These are phyloP conservation scores for Phrynocephalus vlangalii DNA, from an alignment of 2,797 vertebrate species.

Conservation along the genomic window DNA sequence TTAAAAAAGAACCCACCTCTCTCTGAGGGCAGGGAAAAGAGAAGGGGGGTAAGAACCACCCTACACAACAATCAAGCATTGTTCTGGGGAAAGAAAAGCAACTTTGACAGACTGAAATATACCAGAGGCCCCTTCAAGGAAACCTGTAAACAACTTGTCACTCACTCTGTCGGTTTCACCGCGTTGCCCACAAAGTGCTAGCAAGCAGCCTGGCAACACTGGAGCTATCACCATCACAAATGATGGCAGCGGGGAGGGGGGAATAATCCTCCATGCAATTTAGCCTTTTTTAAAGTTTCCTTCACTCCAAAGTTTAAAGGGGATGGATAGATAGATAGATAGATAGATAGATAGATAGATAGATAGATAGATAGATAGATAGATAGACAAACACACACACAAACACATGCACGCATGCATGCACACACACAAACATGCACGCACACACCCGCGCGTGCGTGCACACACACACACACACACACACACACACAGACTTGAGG, in stretches of 20 bases:
- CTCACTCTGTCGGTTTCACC: conserved; percentile 83
- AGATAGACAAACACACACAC: no score
- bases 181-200: conserved; percentile 80
- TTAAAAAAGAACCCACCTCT: conserved; percentile 53
- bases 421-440: no score
- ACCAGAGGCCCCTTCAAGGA: conserved; percentile 87
- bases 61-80: conserved; percentile 91
- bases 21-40: conserved; percentile 31
- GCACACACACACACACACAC: no score
- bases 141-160: conserved; percentile 91
- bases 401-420: no score
- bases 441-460: no score
- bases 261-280: background rate
- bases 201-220: conserved; percentile 78
- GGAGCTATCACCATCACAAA: conserved; percentile 45
- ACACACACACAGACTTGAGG: conserved; percentile 46
- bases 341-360: no score
- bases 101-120: conserved; percentile 97
- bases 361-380: no score
- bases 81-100: conserved; percentile 90
- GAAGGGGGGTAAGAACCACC: conserved; percentile 49
- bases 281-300: conserved; percentile 61
- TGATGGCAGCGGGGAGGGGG: background rate
- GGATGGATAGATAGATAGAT: background rate
- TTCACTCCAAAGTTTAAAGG: conserved; percentile 73